Conservation (phyloP, 2,113 vertebrate genomes). For the Isurus oxyrinchus region DNA sequence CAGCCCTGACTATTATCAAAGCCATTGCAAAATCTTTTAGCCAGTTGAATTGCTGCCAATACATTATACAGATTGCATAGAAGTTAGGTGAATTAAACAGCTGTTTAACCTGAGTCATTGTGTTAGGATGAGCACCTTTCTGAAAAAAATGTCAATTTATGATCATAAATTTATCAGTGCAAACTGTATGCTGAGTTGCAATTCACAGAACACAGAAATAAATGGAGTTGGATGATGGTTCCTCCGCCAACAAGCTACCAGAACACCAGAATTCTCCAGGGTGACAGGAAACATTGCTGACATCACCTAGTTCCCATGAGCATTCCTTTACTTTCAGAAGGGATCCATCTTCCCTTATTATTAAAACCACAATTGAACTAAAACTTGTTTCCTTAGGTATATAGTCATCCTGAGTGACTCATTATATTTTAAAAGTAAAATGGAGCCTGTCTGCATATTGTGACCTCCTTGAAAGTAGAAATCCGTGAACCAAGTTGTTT, state of each 20-base stretch:
- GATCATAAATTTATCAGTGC: background rate
- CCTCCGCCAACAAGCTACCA: background rate
- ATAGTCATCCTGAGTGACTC: background rate
- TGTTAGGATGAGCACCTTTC: background rate
- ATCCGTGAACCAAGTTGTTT: background rate
- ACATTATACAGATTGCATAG: background rate
- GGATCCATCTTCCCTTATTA: background rate
- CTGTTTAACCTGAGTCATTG: background rate
- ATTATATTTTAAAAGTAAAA: background rate
- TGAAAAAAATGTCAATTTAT: background rate
- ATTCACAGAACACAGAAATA: background rate
- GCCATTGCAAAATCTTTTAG: background rate
- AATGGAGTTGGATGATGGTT: background rate
- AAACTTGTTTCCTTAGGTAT: background rate
- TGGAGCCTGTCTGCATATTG: background rate
- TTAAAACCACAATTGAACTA: background rate
- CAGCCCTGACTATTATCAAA: background rate
- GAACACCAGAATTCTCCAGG: background rate
- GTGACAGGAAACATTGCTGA: background rate
- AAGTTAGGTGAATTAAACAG: background rate
- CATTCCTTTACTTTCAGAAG: background rate
- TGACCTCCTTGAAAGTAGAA: background rate
- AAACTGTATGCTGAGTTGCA: background rate
- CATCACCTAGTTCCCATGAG: background rate
- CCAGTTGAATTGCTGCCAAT: background rate